Evolutionary conservation across 2,113 vertebrate genomes (phyloP).

Genomic region (Montifringilla adamsi): DNA sequence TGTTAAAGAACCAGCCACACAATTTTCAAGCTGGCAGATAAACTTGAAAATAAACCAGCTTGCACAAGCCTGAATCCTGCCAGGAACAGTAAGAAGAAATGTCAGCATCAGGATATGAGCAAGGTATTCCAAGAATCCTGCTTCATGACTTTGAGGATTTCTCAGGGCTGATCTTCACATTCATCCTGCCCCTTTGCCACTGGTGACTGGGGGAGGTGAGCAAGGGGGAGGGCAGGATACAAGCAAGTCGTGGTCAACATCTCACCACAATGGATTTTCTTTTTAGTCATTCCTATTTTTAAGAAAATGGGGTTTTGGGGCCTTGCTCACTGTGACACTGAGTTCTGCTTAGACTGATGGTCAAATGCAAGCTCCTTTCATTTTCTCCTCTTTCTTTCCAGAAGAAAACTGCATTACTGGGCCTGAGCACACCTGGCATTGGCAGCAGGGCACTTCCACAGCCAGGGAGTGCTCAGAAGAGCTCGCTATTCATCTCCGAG

Average conservation of each 20-base stretch:
- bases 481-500: neutral
- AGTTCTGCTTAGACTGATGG: neutral
- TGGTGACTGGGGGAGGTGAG: neutral
- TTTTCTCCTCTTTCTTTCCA: neutral
- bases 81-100: neutral
- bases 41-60: neutral
- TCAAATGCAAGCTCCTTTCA: neutral
- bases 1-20: neutral
- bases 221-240: neutral
- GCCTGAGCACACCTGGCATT: neutral
- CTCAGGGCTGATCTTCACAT: neutral
- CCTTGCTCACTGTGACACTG: neutral
- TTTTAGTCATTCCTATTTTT: neutral
- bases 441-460: neutral
- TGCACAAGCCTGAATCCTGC: neutral
- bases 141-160: neutral
- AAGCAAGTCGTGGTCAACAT: fast-evolving
- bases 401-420: neutral
- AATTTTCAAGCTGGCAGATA: neutral
- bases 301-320: neutral
- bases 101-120: neutral
- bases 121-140: neutral
- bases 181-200: neutral
- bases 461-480: neutral
- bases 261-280: neutral